These are phyloP conservation scores for Chaetura pelagica DNA, from an alignment of 2,113 vertebrate genomes.

Conservation along the genomic window DNA sequence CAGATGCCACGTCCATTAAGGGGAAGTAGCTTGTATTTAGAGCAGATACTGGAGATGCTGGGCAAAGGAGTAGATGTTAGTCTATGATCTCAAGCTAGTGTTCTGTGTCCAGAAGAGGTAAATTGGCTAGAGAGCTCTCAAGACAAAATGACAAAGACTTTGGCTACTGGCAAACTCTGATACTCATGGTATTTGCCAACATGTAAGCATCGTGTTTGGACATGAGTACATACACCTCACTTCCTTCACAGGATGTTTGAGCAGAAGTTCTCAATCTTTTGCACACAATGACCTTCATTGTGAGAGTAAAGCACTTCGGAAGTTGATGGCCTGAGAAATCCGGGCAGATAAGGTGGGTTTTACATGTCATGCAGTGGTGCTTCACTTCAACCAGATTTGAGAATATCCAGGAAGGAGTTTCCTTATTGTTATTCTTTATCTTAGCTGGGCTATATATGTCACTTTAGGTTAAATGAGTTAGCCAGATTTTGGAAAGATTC, in stretches of 20 bases:
- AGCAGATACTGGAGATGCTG: background rate
- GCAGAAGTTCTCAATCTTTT: background rate
- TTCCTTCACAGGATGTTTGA: background rate
- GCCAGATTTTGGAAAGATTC: background rate
- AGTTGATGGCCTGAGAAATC: background rate
- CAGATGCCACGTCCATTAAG: background rate
- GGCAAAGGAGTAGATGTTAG: background rate
- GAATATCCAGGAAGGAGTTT: background rate
- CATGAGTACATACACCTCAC: background rate
- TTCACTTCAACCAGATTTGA: background rate
- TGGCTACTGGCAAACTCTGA: background rate
- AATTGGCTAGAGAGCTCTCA: background rate
- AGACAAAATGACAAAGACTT: background rate
- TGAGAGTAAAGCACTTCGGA: background rate
- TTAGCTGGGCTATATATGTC: background rate
- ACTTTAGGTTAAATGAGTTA: background rate
- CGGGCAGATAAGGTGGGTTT: background rate
- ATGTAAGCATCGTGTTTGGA: fast-evolving
- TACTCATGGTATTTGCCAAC: fast-evolving
- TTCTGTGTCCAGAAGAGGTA: background rate
- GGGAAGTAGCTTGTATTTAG: background rate
- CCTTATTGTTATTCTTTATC: background rate
- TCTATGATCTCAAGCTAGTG: background rate
- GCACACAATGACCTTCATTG: background rate
- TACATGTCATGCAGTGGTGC: background rate